These are phyloP conservation scores for Hypothenemus hampei DNA, from an alignment of 1,140 invertebrate species.

Conservation along the genomic window DNA sequence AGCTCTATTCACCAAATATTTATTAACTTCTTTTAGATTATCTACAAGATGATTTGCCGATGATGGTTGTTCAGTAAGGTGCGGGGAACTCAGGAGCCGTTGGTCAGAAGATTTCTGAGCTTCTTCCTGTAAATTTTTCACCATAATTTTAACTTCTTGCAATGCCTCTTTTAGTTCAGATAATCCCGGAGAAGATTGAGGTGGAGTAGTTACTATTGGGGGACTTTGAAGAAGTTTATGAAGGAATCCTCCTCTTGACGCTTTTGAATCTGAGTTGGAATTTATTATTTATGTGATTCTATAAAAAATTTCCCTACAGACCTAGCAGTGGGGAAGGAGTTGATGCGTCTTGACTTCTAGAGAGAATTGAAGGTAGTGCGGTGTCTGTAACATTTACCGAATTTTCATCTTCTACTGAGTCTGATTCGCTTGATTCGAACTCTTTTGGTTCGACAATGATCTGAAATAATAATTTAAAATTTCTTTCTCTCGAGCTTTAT, in stretches of 20 bases:
- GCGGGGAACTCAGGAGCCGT: not conserved
- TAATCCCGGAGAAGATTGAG: too few relatives aligned
- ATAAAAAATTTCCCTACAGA: too few relatives aligned
- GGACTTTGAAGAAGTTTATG: too few relatives aligned
- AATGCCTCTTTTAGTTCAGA: conserved; percentile 12
- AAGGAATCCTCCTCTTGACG: too few relatives aligned
- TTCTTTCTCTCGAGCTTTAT: not conserved
- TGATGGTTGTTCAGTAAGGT: not conserved
- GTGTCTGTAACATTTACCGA: too few relatives aligned
- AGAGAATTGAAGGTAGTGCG: too few relatives aligned
- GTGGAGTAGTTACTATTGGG: too few relatives aligned
- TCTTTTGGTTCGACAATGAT: conserved; percentile 18
- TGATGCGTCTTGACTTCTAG: too few relatives aligned
- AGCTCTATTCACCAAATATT: conserved; percentile 17
- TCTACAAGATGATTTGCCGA: conserved; percentile 5
- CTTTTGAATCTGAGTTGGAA: too few relatives aligned
- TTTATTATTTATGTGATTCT: too few relatives aligned
- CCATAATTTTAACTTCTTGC: conserved; percentile 16
- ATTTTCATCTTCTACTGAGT: too few relatives aligned
- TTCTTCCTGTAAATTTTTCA: conserved; percentile 21
- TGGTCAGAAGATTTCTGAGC: conserved; percentile 10
- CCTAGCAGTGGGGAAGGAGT: too few relatives aligned
- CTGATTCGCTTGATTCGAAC: conserved; percentile 5
- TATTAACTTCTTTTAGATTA: conserved; percentile 15
- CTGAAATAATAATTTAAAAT: conserved; percentile 3